Evolutionary conservation across 2,888 invertebrate species (phyloP), one percentile per base, ranked within the genome.

Genomic region (Noctua janthina): DNA sequence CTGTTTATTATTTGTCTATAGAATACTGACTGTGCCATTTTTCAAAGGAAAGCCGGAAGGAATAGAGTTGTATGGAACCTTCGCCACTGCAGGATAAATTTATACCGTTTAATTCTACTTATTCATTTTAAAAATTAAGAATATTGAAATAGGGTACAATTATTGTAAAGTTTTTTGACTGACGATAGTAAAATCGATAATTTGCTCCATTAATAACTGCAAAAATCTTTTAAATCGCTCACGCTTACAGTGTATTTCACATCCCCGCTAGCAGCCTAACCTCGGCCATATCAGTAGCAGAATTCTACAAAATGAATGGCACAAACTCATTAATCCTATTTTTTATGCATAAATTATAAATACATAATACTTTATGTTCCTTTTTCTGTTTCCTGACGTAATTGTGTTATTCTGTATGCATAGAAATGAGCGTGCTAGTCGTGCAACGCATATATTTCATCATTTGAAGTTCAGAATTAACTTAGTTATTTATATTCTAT

Each of bases 271-370:
- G 39, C 62, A 78, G 46, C 74, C 23, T 43, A 35, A 43, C 81
- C 51, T 23, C n/a, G 35, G 2, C 15, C 20, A 23, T 39, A 66
- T 39, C 82, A 66, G 59, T 70, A 81, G 66, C 75, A 70, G 5
- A 70, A 81, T 71, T 71, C 5, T 46, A 59, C 73, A 56, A 23
- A 49, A 56, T 49, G 54, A 49, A 56, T 56, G 56, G 51, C 67
- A 62, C 11, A 51, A 75, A 23, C 64, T 59, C 84, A 71, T 70
- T 78, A 54, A 62, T 79, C 20, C 17, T 64, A 17, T 54, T 72
- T 80, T 80, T 68, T 76, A 87, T 80, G 64, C 69, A 74, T 74
- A 78, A 39, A 11, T 23, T 82, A 78, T 80, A 78, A 80, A 84
- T 78, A 86, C 23, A 75, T 10, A 29, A 64, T 23, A 15, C 46